A percentile compares a stretch with the other conserved stretches of the same genome.
Conservation (phyloP, 2,113 vertebrate genomes). For the Bubalus kerabau region DNA sequence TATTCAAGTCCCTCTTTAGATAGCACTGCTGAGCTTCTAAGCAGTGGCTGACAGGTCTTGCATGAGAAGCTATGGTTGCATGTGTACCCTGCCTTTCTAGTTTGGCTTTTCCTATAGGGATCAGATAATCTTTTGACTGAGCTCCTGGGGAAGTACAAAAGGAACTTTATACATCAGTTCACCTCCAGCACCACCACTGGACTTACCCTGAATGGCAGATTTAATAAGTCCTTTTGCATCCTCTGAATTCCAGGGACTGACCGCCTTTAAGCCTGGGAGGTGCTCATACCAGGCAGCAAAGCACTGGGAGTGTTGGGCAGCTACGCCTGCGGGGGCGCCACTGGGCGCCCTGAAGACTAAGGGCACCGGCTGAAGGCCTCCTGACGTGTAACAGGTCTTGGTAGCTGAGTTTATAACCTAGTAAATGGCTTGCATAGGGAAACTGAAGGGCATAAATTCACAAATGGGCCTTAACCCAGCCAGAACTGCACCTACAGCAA, state of each 20-base stretch:
- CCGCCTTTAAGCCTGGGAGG: constrained; percentile 95
- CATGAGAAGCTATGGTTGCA: constrained; percentile 90
- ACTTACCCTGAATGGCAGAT: constrained; percentile 91
- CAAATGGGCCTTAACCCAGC: constrained; percentile 96
- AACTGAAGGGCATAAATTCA: constrained; percentile 99
- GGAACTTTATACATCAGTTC: neutral
- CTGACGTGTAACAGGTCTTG: constrained; percentile 97
- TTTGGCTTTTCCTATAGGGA: constrained; percentile 98
- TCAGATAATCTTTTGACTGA: constrained; percentile 92
- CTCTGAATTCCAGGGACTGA: constrained; percentile 95
- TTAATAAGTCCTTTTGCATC: constrained; percentile 95
- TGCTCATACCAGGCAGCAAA: constrained; percentile 97
- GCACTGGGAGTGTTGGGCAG: constrained; percentile 95
- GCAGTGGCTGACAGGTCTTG: constrained; percentile 90
- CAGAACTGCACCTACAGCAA: constrained; percentile 96
- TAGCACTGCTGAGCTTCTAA: constrained; percentile 91
- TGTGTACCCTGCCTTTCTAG: constrained; percentile 91
- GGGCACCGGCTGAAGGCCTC: constrained; percentile 87
- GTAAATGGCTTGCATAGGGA: constrained; percentile 99
- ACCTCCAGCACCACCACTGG: constrained; percentile 73
- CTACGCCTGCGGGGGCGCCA: constrained; percentile 89
- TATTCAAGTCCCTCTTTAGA: constrained; percentile 97
- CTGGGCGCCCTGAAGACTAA: constrained; percentile 96
- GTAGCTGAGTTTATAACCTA: constrained; percentile 98
- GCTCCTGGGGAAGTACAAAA: constrained; percentile 88